Conservation (phyloP, 2,797 vertebrate genomes). For the Chiloscyllium punctatum region DNA sequence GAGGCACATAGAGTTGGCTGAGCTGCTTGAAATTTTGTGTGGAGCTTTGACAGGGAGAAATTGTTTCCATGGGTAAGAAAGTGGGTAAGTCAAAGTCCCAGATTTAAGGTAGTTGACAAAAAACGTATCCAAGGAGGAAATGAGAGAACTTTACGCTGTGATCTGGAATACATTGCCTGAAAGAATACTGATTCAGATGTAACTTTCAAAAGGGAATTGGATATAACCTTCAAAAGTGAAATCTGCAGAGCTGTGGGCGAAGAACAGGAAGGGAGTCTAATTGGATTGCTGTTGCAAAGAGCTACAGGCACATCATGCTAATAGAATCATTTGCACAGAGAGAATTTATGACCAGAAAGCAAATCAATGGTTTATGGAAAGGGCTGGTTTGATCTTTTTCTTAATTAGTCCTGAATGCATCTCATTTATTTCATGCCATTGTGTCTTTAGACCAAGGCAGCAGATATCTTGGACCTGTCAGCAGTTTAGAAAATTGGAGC, state of each 20-base stretch:
- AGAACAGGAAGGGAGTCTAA: neutral
- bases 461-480: neutral
- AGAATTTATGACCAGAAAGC: neutral
- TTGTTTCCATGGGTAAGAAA: neutral
- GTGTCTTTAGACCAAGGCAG: neutral
- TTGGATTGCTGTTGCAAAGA: neutral
- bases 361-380: neutral
- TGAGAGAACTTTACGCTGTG: neutral
- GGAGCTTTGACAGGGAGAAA: neutral
- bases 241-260: neutral
- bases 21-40: neutral
- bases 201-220: neutral
- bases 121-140: neutral
- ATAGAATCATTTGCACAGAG: too few relatives aligned
- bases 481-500: neutral
- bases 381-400: neutral
- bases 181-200: neutral
- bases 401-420: neutral
- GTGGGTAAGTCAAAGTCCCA: neutral
- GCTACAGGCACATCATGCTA: neutral
- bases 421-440: neutral
- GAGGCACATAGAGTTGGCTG: neutral
- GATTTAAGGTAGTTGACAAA: neutral
- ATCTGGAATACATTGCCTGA: neutral
- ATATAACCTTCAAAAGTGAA: neutral